Percentiles rank a stretch among this genome's conserved stretches.
Evolutionary conservation across 2,888 invertebrate genomes (phyloP).

Genomic region (Rhaphigaster nebulosa): DNA sequence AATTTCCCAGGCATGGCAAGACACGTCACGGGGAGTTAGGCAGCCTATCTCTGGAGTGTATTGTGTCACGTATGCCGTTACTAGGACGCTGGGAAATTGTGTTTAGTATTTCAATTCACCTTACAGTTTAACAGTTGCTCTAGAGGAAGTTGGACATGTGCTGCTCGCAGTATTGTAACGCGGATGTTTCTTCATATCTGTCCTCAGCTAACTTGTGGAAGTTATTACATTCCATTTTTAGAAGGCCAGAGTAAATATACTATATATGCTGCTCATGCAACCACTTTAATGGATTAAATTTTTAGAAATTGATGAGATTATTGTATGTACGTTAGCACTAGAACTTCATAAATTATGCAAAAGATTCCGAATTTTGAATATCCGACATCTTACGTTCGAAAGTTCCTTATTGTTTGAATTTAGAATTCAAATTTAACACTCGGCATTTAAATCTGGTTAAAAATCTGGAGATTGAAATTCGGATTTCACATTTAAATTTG

Average conservation of each 20-base stretch:
- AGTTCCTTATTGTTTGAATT: too few relatives aligned
- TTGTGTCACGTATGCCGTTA: not conserved
- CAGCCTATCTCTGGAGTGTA: not conserved
- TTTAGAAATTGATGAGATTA: not conserved
- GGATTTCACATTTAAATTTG: too few relatives aligned
- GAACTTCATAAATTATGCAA: too few relatives aligned
- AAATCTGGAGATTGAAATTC: too few relatives aligned
- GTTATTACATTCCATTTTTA: not conserved
- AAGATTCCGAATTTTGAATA: too few relatives aligned
- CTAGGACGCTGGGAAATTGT: not conserved
- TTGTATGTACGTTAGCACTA: too few relatives aligned
- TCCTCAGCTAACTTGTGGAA: not conserved
- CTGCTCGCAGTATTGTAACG: not conserved
- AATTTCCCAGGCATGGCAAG: not conserved
- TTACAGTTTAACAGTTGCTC: not conserved
- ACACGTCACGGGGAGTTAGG: not conserved
- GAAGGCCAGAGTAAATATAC: not conserved
- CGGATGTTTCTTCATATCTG: constrained; percentile 10
- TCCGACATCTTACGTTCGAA: too few relatives aligned
- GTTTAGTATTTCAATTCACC: not conserved
- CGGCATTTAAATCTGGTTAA: too few relatives aligned
- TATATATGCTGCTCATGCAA: not conserved
- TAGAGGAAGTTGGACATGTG: constrained; percentile 24
- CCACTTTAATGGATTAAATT: not conserved
- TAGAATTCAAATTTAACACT: too few relatives aligned